Base-by-base conservation (phyloP, 2,888 invertebrate species). In the Andrena marginata region DNA sequence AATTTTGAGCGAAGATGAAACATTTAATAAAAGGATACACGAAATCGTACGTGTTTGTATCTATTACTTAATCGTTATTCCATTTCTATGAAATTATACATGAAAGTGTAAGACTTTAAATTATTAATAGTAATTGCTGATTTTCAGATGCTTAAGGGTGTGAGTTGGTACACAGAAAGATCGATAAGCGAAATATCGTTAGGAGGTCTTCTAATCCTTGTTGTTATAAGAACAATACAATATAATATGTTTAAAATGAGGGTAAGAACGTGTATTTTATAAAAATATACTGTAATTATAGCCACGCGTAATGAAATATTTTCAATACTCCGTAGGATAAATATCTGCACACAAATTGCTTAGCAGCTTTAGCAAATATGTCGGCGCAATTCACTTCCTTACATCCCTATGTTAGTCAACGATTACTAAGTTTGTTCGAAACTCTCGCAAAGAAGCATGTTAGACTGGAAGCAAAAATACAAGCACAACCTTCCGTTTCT, bases 331-430 rank as follows among this genome's bases (percentile, higher is more conserved):
- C 84, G 60, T 88, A 96, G 96, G 99, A 99, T 93, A 99, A 99
- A 94, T 99, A 99, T 94, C 95, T 99, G 23, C 99, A 99, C 94
- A 99, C 99, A 2, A 99, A 99, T 94, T 99, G 99, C 93, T 95
- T 99, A 85, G 99, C 99, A 2, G 99, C 99, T 6, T 95, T 99
- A 88, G 99, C 99, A 20, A 99, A 99, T 91, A 99, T 99, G 99
- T 99, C 99, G 51, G 97, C 97, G 87, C 97, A 97, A 92, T 99
- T 99, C 94, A 96, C 98, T 90, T 96, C 97, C 77, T 95, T 99
- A 26, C 99, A 99, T 94, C 98, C 99, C 0, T 99, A 99, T 93
- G 99, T 99, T 8, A 98, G 99, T 75, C 99, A 99, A 94, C 96
- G 99, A 90, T 95, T 99, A 81, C 96, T 99, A 75, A 98, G 98